Evolutionary conservation across 1,140 invertebrate genomes (phyloP).

Genomic region (Reticulitermes speratus): DNA sequence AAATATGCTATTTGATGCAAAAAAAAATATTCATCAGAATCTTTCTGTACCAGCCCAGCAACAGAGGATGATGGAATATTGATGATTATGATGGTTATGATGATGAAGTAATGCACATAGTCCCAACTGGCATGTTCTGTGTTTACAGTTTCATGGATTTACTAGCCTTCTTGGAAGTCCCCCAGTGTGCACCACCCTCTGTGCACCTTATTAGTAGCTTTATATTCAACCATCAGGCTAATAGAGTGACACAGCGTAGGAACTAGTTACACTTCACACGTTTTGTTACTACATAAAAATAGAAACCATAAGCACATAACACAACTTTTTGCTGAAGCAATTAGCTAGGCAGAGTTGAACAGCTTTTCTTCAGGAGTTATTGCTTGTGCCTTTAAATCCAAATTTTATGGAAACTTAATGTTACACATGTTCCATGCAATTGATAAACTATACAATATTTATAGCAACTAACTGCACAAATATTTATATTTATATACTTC

Average conservation of each 20-base stretch:
- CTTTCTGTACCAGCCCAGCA: constrained; percentile 3
- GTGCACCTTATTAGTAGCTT: neutral
- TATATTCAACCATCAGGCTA: neutral
- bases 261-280: neutral
- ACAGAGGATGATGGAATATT: neutral
- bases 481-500: too few relatives aligned
- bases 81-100: neutral
- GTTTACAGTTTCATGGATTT: neutral
- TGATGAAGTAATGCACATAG: neutral
- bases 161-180: neutral
- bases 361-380: neutral
- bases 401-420: neutral
- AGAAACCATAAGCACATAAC: neutral
- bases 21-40: neutral
- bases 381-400: neutral
- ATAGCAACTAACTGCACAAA: too few relatives aligned
- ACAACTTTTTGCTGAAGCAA: neutral
- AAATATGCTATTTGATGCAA: neutral
- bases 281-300: neutral
- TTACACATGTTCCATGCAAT: too few relatives aligned
- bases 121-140: constrained; percentile 4
- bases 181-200: neutral
- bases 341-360: neutral
- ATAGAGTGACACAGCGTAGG: neutral
- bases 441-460: too few relatives aligned